These are phyloP conservation scores for Castor canadensis DNA, from an alignment of 2,113 vertebrate genomes.

Conservation along the genomic window DNA sequence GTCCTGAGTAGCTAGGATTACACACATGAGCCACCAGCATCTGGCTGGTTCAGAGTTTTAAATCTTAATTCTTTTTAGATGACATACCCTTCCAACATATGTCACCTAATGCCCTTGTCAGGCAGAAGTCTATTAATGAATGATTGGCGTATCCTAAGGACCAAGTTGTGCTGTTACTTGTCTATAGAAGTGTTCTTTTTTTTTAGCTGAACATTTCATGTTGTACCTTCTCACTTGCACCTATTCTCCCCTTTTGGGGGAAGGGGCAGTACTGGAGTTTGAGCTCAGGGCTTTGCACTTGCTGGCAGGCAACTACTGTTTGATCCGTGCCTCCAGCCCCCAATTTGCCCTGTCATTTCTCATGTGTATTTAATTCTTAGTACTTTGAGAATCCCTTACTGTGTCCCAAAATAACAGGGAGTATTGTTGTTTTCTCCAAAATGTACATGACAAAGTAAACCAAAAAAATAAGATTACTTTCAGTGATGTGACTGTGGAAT, in stretches of 20 bases:
- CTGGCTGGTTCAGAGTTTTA: too few relatives aligned
- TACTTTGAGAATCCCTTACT: constrained; percentile 18
- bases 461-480: not conserved
- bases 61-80: not conserved
- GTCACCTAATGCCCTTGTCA: not conserved
- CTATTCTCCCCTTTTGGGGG: too few relatives aligned
- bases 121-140: not conserved
- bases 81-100: not conserved
- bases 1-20: too few relatives aligned
- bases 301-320: too few relatives aligned
- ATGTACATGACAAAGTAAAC: not conserved
- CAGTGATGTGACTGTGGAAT: not conserved
- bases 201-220: not conserved
- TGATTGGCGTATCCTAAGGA: not conserved
- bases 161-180: not conserved
- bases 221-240: not conserved
- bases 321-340: too few relatives aligned
- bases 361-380: not conserved
- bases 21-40: too few relatives aligned
- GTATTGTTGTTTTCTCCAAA: not conserved
- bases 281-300: too few relatives aligned
- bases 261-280: too few relatives aligned
- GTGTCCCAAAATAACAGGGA: constrained; percentile 15
- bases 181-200: not conserved
- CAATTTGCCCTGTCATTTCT: not conserved